A percentile compares a stretch with the other conserved stretches of the same genome.
Evolutionary conservation across 2,113 vertebrate species (phyloP).

Genomic region (Gadus macrocephalus): DNA sequence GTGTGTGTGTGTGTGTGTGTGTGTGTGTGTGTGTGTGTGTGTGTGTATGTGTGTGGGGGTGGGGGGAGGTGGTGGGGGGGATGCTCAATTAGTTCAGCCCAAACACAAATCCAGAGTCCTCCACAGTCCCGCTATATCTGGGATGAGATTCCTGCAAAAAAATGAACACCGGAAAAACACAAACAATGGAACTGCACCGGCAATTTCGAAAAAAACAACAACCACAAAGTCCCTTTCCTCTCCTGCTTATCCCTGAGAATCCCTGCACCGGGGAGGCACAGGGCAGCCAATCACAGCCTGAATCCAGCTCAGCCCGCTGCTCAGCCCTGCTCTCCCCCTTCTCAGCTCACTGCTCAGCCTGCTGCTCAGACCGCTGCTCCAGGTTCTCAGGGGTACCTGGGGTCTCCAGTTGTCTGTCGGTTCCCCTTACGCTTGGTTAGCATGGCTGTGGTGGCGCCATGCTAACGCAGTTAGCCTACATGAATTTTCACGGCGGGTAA

Average conservation of each 20-base stretch:
- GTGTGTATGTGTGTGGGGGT: too few species aligned
- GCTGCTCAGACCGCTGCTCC: slow-evolving; percentile 40
- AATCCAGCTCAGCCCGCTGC: slow-evolving; percentile 53
- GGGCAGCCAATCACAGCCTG: slow-evolving; percentile 53
- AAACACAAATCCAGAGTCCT: slow-evolving; percentile 65
- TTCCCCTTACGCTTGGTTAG: too few species aligned
- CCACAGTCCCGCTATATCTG: slow-evolving; percentile 55
- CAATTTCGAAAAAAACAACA: slow-evolving; percentile 41
- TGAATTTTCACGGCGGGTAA: too few species aligned
- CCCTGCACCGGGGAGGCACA: slow-evolving; percentile 49
- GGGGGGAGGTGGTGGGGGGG: slow-evolving; percentile 9
- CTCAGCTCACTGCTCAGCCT: slow-evolving; percentile 40
- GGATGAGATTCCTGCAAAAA: slow-evolving; percentile 42
- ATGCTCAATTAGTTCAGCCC: slow-evolving; percentile 73
- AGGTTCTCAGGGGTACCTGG: slow-evolving; percentile 43
- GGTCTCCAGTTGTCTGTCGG: slow-evolving; percentile 29
- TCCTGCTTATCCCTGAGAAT: slow-evolving; percentile 61
- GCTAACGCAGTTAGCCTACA: too few species aligned
- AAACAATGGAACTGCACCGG: slow-evolving; percentile 48
- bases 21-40: too few species aligned
- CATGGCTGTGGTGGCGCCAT: too few species aligned
- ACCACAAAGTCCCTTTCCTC: slow-evolving; percentile 54
- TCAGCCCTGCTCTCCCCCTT: slow-evolving; percentile 31
- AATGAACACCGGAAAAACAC: background rate
- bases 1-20: too few species aligned